Evolutionary conservation across 2,113 vertebrate genomes (phyloP), one percentile per base, ranked within the genome.

Genomic region (Otus sunia): DNA sequence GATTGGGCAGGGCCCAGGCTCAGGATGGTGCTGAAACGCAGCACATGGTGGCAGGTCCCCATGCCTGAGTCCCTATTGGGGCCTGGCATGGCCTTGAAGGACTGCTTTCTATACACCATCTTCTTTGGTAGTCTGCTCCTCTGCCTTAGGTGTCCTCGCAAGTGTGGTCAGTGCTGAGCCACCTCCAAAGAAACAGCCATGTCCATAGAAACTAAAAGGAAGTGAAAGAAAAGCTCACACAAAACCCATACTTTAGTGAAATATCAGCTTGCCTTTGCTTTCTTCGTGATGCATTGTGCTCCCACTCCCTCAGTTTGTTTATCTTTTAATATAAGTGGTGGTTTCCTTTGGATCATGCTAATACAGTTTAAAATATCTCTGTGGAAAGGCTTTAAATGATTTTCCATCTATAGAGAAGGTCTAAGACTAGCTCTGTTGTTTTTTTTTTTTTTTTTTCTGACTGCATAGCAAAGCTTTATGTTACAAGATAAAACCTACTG

Each of bases 11-110:
- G 26, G 5, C 6, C 2, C 1, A 6, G 47, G 27, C 13, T 80
- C 5, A 3, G 26, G 29, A 11, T 55, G 39, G 9, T 22, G 29
- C 22, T 52, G 34, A 15, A 53, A 58, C 0, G 3, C 1, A 2
- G 56, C 71, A 30, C 13, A 5, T 0, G 3, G 10, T 58, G 47
- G 20, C 26, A 67, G 26, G 12, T 1, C 17, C 11, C 55, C n/a
- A 20, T 12, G 7, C 16, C 23, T 1, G 0, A 0, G 1, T 8
- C 3, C 3, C 56, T 9, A 3, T 0, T 0, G 0, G 13, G 21
- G n/a, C 36, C 26, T 63, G 23, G 1, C 0, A 0, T 17, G 34
- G 27, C 26, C 45, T 39, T 10, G 52, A 30, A 72, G 49, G 2
- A 10, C 27, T 68, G n/a, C 25, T 72, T 19, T 92, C 11, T 20